A percentile compares a stretch with the other conserved stretches of the same genome.
These are phyloP conservation scores for Anabas testudineus DNA, from an alignment of 2,797 vertebrate species.

Conservation along the genomic window DNA sequence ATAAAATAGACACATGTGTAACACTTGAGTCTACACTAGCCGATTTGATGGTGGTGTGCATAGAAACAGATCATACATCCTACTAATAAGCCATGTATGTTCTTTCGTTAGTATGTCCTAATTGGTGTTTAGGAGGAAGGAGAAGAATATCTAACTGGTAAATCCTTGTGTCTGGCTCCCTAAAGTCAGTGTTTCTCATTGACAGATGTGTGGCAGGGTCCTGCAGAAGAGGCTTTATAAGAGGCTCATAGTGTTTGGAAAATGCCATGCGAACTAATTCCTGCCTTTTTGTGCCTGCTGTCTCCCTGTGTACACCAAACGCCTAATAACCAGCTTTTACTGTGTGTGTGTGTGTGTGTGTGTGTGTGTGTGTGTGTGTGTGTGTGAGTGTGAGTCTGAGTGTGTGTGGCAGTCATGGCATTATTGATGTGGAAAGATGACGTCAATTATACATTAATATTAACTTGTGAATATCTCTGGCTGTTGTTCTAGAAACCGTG, in stretches of 20 bases:
- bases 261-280: constrained; percentile 62
- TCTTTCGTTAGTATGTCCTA: not conserved
- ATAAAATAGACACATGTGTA: too few species aligned
- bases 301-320: constrained; percentile 42
- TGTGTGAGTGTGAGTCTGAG: not conserved
- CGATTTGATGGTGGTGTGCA: not conserved
- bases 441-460: not conserved
- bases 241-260: constrained; percentile 67
- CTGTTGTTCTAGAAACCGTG: not conserved
- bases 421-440: not conserved
- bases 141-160: not conserved
- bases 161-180: not conserved
- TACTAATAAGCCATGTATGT: too few species aligned
- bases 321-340: constrained; percentile 56
- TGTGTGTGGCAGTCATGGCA: constrained; percentile 9
- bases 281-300: constrained; percentile 74
- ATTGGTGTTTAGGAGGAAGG: not conserved
- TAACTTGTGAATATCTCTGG: not conserved
- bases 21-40: too few species aligned
- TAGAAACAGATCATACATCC: not conserved
- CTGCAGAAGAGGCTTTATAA: constrained; percentile 2
- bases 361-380: not conserved
- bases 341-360: constrained; percentile 4
- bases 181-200: not conserved
- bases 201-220: not conserved